phyloP scores from a whole-genome alignment of 2,797 vertebrate genomes.

The Liasis olivaceus region DNA sequence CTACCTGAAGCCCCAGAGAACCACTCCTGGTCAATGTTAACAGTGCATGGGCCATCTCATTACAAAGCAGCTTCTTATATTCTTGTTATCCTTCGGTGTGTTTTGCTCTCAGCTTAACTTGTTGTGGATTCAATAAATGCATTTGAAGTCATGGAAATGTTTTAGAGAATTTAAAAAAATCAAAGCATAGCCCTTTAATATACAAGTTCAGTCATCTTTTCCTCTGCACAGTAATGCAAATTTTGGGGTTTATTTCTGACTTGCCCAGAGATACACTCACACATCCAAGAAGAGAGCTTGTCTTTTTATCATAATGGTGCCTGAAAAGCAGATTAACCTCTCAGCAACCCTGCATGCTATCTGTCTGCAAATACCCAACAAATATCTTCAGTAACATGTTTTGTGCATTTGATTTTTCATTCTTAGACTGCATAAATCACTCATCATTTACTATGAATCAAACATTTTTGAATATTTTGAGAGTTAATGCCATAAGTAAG shows the following conservation, averaged over 20 bases:
- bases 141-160: not conserved
- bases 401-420: not conserved
- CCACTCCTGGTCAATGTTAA: not conserved
- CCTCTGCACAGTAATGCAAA: not conserved
- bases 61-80: not conserved
- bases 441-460: slow-evolving; percentile 7
- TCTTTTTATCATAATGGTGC: not conserved
- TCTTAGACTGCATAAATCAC: slow-evolving; percentile 3
- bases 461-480: slow-evolving; percentile 14
- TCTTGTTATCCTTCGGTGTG: not conserved
- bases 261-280: slow-evolving; percentile 3
- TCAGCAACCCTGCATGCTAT: slow-evolving; percentile 30
- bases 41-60: not conserved
- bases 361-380: slow-evolving; percentile 9
- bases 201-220: not conserved
- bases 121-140: not conserved
- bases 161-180: not conserved
- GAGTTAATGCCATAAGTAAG: slow-evolving; percentile 5
- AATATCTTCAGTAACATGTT: not conserved
- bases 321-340: slow-evolving; percentile 21
- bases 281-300: not conserved
- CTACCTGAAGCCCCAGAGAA: not conserved
- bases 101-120: not conserved
- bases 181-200: not conserved
- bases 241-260: not conserved